These are phyloP conservation scores for Rhamphomyia laevipes DNA, from an alignment of 2,888 invertebrate genomes.

Conservation along the genomic window DNA sequence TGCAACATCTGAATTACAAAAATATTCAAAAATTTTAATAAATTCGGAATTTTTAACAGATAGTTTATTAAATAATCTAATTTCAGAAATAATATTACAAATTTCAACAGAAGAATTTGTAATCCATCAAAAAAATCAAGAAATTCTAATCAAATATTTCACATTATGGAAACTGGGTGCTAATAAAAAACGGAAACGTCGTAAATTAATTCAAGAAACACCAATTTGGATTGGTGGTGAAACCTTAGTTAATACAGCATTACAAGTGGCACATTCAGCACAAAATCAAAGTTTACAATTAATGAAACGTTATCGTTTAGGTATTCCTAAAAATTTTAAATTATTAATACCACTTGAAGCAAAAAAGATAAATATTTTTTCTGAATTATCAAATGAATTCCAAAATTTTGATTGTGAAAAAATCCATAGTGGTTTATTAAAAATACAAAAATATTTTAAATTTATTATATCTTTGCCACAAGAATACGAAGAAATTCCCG, in stretches of 20 bases:
- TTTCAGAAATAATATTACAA: conserved; percentile 26
- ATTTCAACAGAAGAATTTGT: conserved; percentile 33
- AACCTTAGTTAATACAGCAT: conserved; percentile 16
- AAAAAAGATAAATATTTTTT: conserved; percentile 24
- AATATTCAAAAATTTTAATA: conserved; percentile 15
- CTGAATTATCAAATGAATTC: conserved; percentile 16
- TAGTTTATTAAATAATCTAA: conserved; percentile 16
- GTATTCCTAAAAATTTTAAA: conserved; percentile 29
- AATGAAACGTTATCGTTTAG: conserved; percentile 41
- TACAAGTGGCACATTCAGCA: conserved; percentile 36
- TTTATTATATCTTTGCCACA: conserved; percentile 26
- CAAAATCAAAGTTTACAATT: conserved; percentile 38
- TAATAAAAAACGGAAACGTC: conserved; percentile 35
- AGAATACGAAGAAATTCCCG: conserved; percentile 21
- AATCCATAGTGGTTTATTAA: conserved; percentile 17
- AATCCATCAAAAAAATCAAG: conserved; percentile 22
- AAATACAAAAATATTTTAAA: conserved; percentile 25
- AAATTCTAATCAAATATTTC: conserved; percentile 35
- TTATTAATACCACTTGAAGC: conserved; percentile 13
- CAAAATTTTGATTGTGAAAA: background rate
- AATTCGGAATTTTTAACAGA: conserved; percentile 17
- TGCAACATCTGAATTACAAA: conserved; percentile 20
- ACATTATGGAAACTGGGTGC: conserved; percentile 39
- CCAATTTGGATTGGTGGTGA: conserved; percentile 43
- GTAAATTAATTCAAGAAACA: conserved; percentile 42